phyloP scores from a whole-genome alignment of 2,113 vertebrate species.

The Indicator maculatus region DNA sequence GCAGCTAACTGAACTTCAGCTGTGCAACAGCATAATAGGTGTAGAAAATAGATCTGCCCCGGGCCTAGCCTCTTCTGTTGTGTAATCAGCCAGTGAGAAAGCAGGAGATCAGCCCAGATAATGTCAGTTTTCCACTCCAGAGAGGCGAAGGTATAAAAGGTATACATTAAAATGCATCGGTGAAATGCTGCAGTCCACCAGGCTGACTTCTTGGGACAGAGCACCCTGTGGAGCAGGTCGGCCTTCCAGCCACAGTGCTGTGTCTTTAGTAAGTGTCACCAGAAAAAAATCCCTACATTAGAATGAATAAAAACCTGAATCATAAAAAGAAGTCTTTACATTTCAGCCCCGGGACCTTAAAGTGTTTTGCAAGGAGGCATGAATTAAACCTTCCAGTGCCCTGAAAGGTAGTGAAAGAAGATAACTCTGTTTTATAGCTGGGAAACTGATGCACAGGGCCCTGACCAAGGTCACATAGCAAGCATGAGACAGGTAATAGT shows the following conservation, averaged over 20 bases:
- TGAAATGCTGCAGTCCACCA: conserved; percentile 2
- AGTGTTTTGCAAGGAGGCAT: conserved; percentile 1
- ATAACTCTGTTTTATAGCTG: conserved; percentile 40
- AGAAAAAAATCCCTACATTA: background rate
- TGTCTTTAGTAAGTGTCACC: background rate
- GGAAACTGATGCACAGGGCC: background rate
- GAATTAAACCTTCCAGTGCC: conserved; percentile 36
- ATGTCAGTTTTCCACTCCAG: conserved; percentile 60
- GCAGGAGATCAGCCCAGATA: conserved; percentile 33
- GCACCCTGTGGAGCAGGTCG: background rate
- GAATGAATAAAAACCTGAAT: conserved; percentile 29
- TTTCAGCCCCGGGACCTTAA: conserved; percentile 37
- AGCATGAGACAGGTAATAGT: conserved; percentile 23
- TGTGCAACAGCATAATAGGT: conserved; percentile 29
- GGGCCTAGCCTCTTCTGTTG: conserved; percentile 45
- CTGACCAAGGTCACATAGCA: conserved; percentile 22
- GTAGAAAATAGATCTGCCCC: conserved; percentile 55
- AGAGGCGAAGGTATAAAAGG: background rate
- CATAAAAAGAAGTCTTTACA: background rate
- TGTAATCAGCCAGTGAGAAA: conserved; percentile 47
- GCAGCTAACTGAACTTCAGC: conserved; percentile 54
- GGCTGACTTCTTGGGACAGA: background rate
- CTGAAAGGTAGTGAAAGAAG: conserved; percentile 42
- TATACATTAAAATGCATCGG: conserved; percentile 33
- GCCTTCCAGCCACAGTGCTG: background rate